phyloP scores from a whole-genome alignment of 2,888 invertebrate species.

The Barypeithes pellucidus region DNA sequence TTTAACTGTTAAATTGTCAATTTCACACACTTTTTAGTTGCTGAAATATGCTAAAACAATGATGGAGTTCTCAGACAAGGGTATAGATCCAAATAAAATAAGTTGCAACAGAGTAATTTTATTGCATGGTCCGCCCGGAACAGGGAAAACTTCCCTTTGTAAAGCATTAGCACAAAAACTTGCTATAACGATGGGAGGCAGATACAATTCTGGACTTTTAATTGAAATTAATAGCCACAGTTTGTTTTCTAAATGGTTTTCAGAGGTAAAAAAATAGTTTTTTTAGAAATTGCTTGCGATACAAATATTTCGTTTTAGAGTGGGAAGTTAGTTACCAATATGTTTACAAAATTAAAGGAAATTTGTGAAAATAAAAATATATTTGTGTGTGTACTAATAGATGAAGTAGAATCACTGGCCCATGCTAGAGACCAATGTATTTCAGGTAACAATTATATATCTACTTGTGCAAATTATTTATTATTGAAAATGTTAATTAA shows the following conservation, averaged over 20 bases:
- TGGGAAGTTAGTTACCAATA: constrained; percentile 94
- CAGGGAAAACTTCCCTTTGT: constrained; percentile 97
- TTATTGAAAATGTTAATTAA: not conserved
- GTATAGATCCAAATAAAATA: constrained; percentile 87
- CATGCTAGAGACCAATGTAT: constrained; percentile 79
- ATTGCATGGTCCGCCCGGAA: constrained; percentile 90
- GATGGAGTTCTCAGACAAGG: constrained; percentile 86
- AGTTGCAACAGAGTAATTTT: constrained; percentile 91
- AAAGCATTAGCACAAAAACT: constrained; percentile 95
- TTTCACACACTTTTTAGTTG: too few species aligned
- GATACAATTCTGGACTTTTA: constrained; percentile 82
- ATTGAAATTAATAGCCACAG: constrained; percentile 98
- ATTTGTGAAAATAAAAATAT: constrained; percentile 83
- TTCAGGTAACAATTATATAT: constrained; percentile 61
- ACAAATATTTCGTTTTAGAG: constrained; percentile 75
- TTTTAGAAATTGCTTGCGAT: not conserved
- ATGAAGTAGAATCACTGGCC: constrained; percentile 97
- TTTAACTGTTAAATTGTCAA: too few species aligned
- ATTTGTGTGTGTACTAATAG: constrained; percentile 92
- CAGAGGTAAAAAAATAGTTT: constrained; percentile 78
- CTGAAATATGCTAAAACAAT: constrained; percentile 90
- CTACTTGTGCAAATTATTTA: not conserved
- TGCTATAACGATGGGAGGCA: constrained; percentile 79
- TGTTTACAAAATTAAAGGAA: constrained; percentile 91
- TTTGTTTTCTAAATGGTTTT: constrained; percentile 99